phyloP scores from a whole-genome alignment of 2,113 vertebrate species.

The Tyrannus savana region DNA sequence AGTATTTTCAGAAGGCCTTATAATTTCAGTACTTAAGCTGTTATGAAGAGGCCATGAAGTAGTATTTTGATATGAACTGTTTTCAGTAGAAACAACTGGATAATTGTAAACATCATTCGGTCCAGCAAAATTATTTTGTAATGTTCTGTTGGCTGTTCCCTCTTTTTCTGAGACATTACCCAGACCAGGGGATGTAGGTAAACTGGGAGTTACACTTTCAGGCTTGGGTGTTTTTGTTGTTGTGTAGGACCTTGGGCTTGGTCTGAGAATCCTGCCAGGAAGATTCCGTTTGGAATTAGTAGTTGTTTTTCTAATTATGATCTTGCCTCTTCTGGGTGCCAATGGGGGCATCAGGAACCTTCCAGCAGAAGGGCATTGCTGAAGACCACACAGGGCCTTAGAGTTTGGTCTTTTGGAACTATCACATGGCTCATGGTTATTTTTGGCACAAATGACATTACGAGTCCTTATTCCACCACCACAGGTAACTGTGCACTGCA shows the following conservation, averaged over 20 bases:
- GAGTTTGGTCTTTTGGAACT: slow-evolving; percentile 85
- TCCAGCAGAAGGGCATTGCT: slow-evolving; percentile 82
- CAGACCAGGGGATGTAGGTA: background rate
- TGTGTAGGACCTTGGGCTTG: background rate
- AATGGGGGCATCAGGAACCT: slow-evolving; percentile 45
- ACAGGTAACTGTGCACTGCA: slow-evolving; percentile 91
- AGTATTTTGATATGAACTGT: slow-evolving; percentile 19
- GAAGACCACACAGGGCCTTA: slow-evolving; percentile 88
- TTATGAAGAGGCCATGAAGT: background rate
- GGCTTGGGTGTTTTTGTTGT: slow-evolving; percentile 8
- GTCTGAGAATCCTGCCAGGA: background rate
- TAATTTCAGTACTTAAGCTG: background rate
- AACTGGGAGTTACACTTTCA: slow-evolving; percentile 29
- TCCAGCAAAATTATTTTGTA: slow-evolving; percentile 34
- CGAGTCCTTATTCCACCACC: slow-evolving; percentile 89
- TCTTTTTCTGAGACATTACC: background rate
- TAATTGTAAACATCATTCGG: slow-evolving; percentile 1
- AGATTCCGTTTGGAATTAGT: slow-evolving; percentile 2
- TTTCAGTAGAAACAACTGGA: slow-evolving; percentile 1
- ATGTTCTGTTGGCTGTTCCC: background rate
- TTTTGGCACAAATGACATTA: slow-evolving; percentile 81
- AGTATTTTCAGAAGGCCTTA: background rate
- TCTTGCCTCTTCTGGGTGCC: slow-evolving; percentile 57
- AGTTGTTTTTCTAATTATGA: slow-evolving; percentile 44
- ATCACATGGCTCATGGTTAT: slow-evolving; percentile 80